Conservation (phyloP, 2,888 invertebrate species). For the Orthosia gothica region DNA sequence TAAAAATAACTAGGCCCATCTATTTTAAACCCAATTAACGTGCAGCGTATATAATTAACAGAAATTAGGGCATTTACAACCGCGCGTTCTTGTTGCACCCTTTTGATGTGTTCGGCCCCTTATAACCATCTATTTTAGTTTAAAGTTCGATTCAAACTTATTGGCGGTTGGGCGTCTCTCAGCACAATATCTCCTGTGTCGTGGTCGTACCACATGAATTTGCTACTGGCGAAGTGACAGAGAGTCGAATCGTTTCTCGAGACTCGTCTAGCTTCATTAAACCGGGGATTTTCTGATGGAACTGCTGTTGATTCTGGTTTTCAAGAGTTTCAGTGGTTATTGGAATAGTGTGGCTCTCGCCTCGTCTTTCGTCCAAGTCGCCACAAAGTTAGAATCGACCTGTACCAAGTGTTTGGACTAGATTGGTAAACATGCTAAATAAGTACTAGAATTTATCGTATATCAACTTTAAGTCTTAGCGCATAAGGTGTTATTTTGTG, state of each 20-base stretch:
- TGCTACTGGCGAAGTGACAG: neutral
- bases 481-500: neutral
- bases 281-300: no score
- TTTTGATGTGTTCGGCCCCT: conserved; percentile 56
- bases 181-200: no score
- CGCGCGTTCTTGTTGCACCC: conserved; percentile 31
- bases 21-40: conserved; percentile 62
- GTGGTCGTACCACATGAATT: no score
- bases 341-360: no score
- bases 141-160: conserved; percentile 4
- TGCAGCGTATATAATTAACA: conserved; percentile 51
- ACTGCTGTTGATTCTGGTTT: no score
- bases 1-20: conserved; percentile 48
- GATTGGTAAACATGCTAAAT: conserved; percentile 39
- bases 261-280: no score
- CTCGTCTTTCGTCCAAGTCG: neutral
- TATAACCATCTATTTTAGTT: conserved; percentile 46
- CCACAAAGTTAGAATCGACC: neutral
- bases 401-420: conserved; percentile 4
- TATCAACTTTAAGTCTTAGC: neutral
- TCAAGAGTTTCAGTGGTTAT: no score
- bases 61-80: conserved; percentile 59
- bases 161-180: neutral
- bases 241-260: no score
- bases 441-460: neutral